Base-by-base conservation (phyloP, 2,113 vertebrate genomes). In the Danionella cerebrum region DNA sequence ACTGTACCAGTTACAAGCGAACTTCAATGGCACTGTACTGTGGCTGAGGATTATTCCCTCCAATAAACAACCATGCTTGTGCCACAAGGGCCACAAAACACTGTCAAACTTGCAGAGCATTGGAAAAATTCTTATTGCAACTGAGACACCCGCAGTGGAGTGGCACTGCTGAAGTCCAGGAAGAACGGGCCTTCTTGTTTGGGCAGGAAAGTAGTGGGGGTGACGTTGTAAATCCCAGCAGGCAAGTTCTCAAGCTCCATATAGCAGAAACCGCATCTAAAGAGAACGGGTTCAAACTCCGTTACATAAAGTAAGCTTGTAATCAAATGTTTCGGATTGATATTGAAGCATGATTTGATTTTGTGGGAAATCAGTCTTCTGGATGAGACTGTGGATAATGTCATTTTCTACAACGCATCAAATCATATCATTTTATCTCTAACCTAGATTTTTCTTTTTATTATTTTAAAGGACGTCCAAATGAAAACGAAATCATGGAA, bases 151-250 rank as follows among this genome's bases (percentile, higher is more conserved):
- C 90, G 94, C 54, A 96, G 76, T 36, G 92, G 81, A 4, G 74
- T 57, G 68, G 76, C 60, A 67, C 91, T 97, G 83, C 89, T 89
- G 38, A 99, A 92, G 85, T 98, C 96, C 82, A 99, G 79, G 86
- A 99, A 98, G 80, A 98, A 99, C 12, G 94, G 96, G 24, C 96
- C 96, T 78, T 99, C 96, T 82, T 98, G 96, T 77, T 93, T 93
- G 75, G 96, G 92, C 67, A 99, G 84, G 81, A 97, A 99, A 52
- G 96, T 99, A 80, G 93, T 95, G 58, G 96, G 94, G 70, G 90
- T 91, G 75, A 99, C 83, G 72, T 99, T 99, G 78, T 96, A 98
- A 80, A 97, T 81, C 13, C 96, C 96, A 39, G 91, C 87, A 11
- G 92, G 83, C 55, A 92, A 41, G 19, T 84, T 86, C 14, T 97